Evolutionary conservation across 2,888 invertebrate species (phyloP).

Genomic region (Stenchaetothrips biformis): DNA sequence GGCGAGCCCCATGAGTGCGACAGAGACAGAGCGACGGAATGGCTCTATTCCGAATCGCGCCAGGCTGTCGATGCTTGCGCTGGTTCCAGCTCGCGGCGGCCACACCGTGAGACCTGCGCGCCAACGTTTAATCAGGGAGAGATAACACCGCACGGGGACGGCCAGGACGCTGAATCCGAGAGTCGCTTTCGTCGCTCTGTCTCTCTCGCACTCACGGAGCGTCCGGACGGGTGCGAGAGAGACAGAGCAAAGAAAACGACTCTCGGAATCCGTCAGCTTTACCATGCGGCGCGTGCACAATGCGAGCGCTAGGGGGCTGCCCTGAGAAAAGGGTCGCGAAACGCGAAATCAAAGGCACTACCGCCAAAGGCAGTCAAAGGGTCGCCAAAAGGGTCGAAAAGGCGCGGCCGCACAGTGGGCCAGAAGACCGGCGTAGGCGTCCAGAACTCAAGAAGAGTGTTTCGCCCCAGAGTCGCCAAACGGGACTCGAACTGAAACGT

Average conservation of each 20-base stretch:
- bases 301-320: constrained; percentile 10
- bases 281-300: neutral
- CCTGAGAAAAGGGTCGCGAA: neutral
- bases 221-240: neutral
- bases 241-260: too few relatives aligned
- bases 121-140: neutral
- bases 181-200: too few relatives aligned
- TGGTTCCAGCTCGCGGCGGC: neutral
- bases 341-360: too few relatives aligned
- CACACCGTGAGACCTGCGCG: neutral
- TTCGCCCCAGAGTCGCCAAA: too few relatives aligned
- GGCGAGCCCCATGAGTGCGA: too few relatives aligned
- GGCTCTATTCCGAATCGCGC: neutral
- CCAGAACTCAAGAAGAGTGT: too few relatives aligned
- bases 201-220: too few relatives aligned
- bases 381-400: neutral
- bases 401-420: neutral
- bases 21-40: neutral
- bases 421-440: too few relatives aligned
- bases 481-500: too few relatives aligned
- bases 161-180: too few relatives aligned
- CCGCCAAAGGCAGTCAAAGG: neutral
- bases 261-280: too few relatives aligned
- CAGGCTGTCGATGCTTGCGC: neutral
- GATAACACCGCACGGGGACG: neutral